Evolutionary conservation across 2,113 vertebrate genomes (phyloP), one percentile per base, ranked within the genome.

Genomic region (Lampris megalopsis): DNA sequence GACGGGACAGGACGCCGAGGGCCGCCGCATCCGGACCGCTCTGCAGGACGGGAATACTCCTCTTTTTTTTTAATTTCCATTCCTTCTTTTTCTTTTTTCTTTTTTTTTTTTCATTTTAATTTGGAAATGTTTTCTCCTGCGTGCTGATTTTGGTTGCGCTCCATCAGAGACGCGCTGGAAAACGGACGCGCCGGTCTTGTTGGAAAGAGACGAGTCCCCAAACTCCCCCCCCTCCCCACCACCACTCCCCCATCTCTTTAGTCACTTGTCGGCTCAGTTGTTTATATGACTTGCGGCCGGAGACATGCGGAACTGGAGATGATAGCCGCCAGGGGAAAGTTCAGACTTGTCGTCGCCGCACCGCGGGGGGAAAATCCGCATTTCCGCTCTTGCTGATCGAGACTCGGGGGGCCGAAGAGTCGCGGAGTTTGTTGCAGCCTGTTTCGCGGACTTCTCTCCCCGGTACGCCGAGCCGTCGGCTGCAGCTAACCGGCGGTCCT

Each of bases 341-440:
- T 2, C 8, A 24, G 24, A 24, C 24, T 24, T 24, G 24, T 24
- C 24, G 24, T 24, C 24, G 24, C 24, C 24, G 24, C 24, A 24
- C 63, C 63, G 8, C 68, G 59, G 65, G 50, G 70, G 84, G 75
- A 89, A 80, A 83, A 75, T 71, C 80, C 75, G 63, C 59, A 35
- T 53, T 56, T 50, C 43, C 66, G 49, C 1, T 63, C 6, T 59
- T 36, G 65, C 40, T 76, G 43, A 9, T 63, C 49, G 53, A 40
- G 50, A 49, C 40, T n/a, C 3, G 8, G 40, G 43, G 36, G 61
- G 49, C 63, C 9, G 9, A 59, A 40, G 59, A 61, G 11, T 61
- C 70, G 81, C 86, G 89, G 88, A 89, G 82, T 24, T 73, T 64
- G 79, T 75, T 78, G 36, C 49, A 42, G 66, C 43, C 42, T 49